These are phyloP conservation scores for Tenualosa ilisha DNA, from an alignment of 2,797 vertebrate species.

Conservation along the genomic window DNA sequence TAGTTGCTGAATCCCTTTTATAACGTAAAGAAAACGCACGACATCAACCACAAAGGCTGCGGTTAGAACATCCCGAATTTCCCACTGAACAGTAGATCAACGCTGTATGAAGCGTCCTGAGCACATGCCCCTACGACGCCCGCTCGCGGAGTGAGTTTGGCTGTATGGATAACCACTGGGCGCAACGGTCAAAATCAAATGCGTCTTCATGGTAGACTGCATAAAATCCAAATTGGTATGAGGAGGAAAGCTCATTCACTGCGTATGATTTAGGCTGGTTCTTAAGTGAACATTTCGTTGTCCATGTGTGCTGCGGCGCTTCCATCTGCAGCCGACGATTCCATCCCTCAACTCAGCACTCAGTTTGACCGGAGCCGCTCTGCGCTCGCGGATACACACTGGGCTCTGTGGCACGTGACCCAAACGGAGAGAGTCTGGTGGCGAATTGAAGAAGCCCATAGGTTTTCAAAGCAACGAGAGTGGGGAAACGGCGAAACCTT, in stretches of 20 bases:
- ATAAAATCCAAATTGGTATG: not conserved
- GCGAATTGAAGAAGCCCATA: slow-evolving; percentile 66
- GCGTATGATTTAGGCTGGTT: not conserved
- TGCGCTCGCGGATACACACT: slow-evolving; percentile 59
- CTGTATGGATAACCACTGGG: slow-evolving; percentile 12
- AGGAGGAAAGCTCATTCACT: not conserved
- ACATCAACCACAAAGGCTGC: not conserved
- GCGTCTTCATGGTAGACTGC: slow-evolving; percentile 19
- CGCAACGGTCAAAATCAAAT: not conserved
- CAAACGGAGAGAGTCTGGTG: slow-evolving; percentile 64
- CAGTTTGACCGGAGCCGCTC: slow-evolving; percentile 69
- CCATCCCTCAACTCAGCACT: slow-evolving; percentile 45
- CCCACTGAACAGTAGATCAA: not conserved
- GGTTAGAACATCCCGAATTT: not conserved
- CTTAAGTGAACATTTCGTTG: not conserved
- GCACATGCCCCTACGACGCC: not conserved
- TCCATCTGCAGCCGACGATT: not conserved
- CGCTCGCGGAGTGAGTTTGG: not conserved
- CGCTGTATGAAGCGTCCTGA: slow-evolving; percentile 15
- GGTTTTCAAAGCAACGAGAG: slow-evolving; percentile 3
- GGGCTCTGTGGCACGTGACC: slow-evolving; percentile 73
- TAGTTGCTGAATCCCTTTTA: slow-evolving; percentile 40
- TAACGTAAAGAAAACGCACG: not conserved
- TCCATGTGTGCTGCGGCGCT: slow-evolving; percentile 3
- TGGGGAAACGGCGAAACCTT: slow-evolving; percentile 23